Conservation (phyloP, 2,113 vertebrate genomes). For the Phylloscopus trochilus region DNA sequence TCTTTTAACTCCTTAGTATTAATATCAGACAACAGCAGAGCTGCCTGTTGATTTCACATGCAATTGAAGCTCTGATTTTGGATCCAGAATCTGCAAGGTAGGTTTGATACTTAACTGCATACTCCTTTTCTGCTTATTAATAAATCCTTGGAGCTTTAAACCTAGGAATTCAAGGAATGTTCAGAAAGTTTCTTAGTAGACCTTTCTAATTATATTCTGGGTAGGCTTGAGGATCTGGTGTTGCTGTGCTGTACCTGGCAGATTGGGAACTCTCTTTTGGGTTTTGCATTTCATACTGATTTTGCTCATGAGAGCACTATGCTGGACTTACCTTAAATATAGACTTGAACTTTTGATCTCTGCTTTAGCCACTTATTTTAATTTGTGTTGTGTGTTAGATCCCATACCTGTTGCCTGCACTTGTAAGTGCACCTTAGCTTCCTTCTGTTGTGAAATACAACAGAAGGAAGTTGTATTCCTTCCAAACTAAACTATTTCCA, state of each 20-base stretch:
- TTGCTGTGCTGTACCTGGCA: neutral
- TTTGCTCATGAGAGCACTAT: neutral
- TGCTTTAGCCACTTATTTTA: neutral
- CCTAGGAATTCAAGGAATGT: neutral
- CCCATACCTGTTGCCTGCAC: neutral
- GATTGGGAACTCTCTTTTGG: neutral
- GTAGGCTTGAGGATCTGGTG: neutral
- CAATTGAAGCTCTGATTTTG: constrained; percentile 92
- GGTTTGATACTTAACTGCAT: constrained; percentile 6
- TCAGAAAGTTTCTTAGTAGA: neutral
- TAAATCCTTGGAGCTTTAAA: neutral
- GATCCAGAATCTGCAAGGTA: constrained; percentile 94
- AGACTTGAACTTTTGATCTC: neutral
- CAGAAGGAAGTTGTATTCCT: neutral
- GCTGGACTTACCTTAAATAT: neutral
- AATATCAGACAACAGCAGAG: constrained; percentile 91
- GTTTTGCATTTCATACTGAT: neutral
- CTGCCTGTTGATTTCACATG: constrained; percentile 91
- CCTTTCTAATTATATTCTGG: neutral
- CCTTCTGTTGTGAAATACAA: neutral
- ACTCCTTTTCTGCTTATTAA: neutral
- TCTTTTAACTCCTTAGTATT: constrained; percentile 53
- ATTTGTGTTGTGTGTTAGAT: neutral
- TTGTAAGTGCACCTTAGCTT: neutral
- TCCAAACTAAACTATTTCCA: neutral